These are phyloP conservation scores for Prochilodus magdalenae DNA, from an alignment of 2,113 vertebrate genomes.

Conservation along the genomic window DNA sequence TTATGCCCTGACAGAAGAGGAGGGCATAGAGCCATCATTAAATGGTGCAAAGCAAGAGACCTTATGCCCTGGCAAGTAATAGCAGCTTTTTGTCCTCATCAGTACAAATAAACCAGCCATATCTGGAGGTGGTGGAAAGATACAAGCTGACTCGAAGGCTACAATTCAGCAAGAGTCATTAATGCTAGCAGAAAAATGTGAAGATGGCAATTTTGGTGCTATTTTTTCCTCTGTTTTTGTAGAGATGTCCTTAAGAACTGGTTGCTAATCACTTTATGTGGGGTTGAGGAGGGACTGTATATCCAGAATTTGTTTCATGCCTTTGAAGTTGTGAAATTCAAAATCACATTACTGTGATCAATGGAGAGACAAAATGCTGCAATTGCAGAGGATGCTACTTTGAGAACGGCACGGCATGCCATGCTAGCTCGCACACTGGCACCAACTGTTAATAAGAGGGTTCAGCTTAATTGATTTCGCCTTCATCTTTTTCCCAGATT, in stretches of 20 bases:
- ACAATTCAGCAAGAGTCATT: slow-evolving; percentile 34
- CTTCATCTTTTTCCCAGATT: slow-evolving; percentile 70
- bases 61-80: not conserved
- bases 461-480: slow-evolving; percentile 72
- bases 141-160: not conserved
- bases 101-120: slow-evolving; percentile 1
- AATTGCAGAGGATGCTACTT: slow-evolving; percentile 58
- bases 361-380: slow-evolving; percentile 61
- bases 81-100: not conserved
- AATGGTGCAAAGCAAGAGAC: not conserved
- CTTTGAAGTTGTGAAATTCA: slow-evolving; percentile 47
- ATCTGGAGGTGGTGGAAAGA: not conserved
- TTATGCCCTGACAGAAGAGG: not conserved
- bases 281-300: slow-evolving; percentile 2
- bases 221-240: slow-evolving; percentile 2
- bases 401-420: slow-evolving; percentile 62
- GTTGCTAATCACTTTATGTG: slow-evolving; percentile 31
- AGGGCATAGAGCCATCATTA: slow-evolving; percentile 7
- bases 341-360: slow-evolving; percentile 53
- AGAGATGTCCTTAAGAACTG: not conserved
- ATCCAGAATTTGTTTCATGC: slow-evolving; percentile 5
- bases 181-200: not conserved
- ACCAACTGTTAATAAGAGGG: slow-evolving; percentile 71
- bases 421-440: slow-evolving; percentile 55
- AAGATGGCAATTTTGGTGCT: not conserved